These are phyloP conservation scores for Nephotettix cincticeps DNA, from an alignment of 1,140 invertebrate genomes.

Conservation along the genomic window DNA sequence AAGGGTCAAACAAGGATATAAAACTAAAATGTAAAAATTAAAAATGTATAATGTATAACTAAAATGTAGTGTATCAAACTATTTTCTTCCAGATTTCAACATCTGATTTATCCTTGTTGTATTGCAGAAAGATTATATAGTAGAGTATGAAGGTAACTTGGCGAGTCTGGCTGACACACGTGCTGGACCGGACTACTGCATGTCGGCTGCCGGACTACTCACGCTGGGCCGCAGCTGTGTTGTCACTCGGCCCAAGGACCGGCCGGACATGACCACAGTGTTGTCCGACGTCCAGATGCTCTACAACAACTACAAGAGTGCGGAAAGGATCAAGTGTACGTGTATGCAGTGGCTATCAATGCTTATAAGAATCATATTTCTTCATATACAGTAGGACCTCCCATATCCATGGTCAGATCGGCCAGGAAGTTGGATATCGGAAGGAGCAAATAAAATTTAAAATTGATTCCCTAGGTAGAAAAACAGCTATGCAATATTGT, in stretches of 20 bases:
- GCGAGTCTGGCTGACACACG: constrained; percentile 54
- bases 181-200: constrained; percentile 51
- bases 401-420: no score
- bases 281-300: constrained; percentile 48
- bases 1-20: no score
- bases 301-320: background rate
- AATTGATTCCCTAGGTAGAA: no score
- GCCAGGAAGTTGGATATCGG: no score
- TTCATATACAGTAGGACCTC: no score
- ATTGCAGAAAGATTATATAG: constrained; percentile 63
- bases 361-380: no score
- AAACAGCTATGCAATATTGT: no score
- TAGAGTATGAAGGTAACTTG: constrained; percentile 48
- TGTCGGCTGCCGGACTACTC: constrained; percentile 56
- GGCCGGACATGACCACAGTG: constrained; percentile 65
- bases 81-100: no score
- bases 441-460: no score
- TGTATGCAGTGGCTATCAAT: background rate
- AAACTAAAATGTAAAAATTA: no score
- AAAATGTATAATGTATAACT: no score
- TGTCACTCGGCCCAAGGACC: constrained; percentile 52
- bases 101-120: constrained; percentile 34
- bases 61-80: no score
- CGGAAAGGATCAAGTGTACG: background rate
- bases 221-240: constrained; percentile 60